phyloP scores from a whole-genome alignment of 2,888 invertebrate genomes.

The Dasysyrphus albostriatus region DNA sequence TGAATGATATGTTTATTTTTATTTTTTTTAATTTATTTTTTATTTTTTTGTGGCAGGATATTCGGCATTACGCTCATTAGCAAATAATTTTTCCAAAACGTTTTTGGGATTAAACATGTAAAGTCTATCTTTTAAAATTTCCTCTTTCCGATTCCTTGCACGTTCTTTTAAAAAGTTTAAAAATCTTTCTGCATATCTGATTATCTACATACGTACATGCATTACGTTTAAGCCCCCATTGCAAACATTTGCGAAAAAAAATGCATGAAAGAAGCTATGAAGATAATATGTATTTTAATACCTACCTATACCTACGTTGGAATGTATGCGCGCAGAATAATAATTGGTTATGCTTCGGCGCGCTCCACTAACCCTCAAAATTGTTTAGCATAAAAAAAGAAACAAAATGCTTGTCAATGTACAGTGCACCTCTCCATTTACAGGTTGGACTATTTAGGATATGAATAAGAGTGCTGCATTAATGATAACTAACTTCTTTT shows the following conservation, averaged over 20 bases:
- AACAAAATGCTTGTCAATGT: constrained; percentile 26
- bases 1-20: too few species aligned
- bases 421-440: background rate
- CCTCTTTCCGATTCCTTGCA: background rate
- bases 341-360: constrained; percentile 24
- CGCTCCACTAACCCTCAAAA: constrained; percentile 38
- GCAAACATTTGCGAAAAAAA: background rate
- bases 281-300: background rate
- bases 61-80: too few species aligned
- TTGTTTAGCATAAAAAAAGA: constrained; percentile 21
- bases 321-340: constrained; percentile 7
- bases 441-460: constrained; percentile 12
- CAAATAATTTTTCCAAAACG: too few species aligned
- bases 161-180: background rate
- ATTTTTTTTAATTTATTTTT: too few species aligned
- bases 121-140: background rate
- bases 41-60: too few species aligned
- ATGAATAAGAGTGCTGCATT: background rate
- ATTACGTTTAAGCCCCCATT: background rate
- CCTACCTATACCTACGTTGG: too few species aligned
- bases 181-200: background rate
- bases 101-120: too few species aligned
- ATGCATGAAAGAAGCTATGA: background rate
- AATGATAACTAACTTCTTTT: background rate
- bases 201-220: background rate